These are phyloP conservation scores for Diorhabda carinulata DNA, from an alignment of 1,140 invertebrate genomes.

Conservation along the genomic window DNA sequence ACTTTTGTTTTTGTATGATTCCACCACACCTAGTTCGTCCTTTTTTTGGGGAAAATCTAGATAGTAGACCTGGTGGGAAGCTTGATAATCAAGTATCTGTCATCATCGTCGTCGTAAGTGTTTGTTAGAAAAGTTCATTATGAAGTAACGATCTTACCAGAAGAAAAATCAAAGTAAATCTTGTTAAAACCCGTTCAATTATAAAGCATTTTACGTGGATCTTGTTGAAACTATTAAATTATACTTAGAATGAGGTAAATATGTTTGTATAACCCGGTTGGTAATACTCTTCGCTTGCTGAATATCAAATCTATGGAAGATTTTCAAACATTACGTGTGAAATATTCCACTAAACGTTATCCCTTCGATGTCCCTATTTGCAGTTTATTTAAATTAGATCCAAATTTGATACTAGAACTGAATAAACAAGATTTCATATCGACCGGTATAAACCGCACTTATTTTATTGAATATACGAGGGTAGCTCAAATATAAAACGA, in stretches of 20 bases:
- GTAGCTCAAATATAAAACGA: too few relatives aligned
- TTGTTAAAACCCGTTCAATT: neutral
- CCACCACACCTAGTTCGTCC: too few relatives aligned
- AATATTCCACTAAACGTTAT: conserved; percentile 12
- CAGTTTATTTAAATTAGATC: conserved; percentile 16
- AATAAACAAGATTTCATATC: conserved; percentile 6
- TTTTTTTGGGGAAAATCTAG: too few relatives aligned
- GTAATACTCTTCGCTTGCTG: conserved; percentile 6
- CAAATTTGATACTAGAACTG: neutral
- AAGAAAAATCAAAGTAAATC: neutral
- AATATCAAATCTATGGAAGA: conserved; percentile 14
- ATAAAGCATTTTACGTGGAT: neutral
- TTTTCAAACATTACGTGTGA: conserved; percentile 1
- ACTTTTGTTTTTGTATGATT: too few relatives aligned
- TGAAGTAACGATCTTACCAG: too few relatives aligned
- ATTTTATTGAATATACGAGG: too few relatives aligned
- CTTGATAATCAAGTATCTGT: too few relatives aligned
- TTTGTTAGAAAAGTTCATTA: too few relatives aligned
- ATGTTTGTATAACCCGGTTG: neutral
- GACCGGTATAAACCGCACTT: too few relatives aligned
- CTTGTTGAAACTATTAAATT: conserved; percentile 6
- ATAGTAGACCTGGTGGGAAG: too few relatives aligned
- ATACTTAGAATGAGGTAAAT: conserved; percentile 9
- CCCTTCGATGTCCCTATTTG: conserved; percentile 15
- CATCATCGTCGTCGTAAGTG: too few relatives aligned